These are phyloP conservation scores for Petrocephalus microphthalmus DNA, from an alignment of 2,113 vertebrate genomes.

Conservation along the genomic window DNA sequence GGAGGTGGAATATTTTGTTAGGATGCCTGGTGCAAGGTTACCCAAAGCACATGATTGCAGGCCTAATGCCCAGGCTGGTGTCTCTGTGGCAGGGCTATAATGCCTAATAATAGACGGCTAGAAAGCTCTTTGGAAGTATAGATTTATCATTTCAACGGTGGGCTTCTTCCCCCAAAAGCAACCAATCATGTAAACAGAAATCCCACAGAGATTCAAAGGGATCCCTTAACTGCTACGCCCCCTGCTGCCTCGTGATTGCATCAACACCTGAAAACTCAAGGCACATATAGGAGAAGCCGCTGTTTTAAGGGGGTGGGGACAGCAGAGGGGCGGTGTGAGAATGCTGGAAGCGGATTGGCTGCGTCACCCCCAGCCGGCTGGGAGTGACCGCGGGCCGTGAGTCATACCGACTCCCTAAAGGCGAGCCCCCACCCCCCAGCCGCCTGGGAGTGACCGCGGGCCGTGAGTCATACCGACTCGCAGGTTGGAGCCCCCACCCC, in stretches of 20 bases:
- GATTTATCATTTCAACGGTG: background rate
- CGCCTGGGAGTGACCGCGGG: background rate
- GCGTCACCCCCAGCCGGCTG: background rate
- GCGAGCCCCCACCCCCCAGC: background rate
- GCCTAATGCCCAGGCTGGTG: background rate
- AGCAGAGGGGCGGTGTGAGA: background rate
- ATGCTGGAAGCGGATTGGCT: background rate
- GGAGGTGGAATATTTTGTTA: background rate
- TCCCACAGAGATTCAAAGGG: background rate
- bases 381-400: background rate
- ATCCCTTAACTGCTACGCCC: background rate
- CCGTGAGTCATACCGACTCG: slow-evolving; percentile 11
- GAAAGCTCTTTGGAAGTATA: background rate
- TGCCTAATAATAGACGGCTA: background rate
- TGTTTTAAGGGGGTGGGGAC: background rate
- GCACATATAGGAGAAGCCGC: background rate
- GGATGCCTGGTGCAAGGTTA: background rate
- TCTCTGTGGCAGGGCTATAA: background rate
- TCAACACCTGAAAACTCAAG: background rate
- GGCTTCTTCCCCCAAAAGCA: background rate
- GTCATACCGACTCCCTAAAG: too few relatives aligned
- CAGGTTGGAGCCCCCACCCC: background rate
- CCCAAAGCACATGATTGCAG: background rate
- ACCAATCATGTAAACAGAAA: background rate
- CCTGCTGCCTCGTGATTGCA: background rate